Base-by-base conservation (phyloP, 2,797 vertebrate genomes). In the Orientallactaga sibirica region DNA sequence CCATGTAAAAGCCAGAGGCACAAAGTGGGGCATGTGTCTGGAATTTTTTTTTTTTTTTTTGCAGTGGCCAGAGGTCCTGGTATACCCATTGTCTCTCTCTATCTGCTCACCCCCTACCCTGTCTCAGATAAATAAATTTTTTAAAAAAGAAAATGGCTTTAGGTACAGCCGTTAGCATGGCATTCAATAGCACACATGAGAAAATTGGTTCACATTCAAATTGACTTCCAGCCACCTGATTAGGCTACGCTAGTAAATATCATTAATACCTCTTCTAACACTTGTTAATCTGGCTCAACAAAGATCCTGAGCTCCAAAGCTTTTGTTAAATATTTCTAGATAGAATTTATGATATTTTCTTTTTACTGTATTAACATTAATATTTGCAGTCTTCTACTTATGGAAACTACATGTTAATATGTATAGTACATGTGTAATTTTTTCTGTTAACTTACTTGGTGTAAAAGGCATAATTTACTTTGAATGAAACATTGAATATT, bases 391-490 rank as follows among this genome's bases (percentile, higher is more conserved):
- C 48, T 43, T 83, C 73, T 43, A 64, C 27, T 61, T 25, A 1
- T 43, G 11, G 48, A 88, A 81, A n/a, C 52, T 89, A 11, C 71
- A 33, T 33, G 87, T 86, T 81, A 84, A 22, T 18, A 64, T 71
- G 85, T 74, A 52, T 8, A 52, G 19, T 48, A 68, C 12, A 52
- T 18, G 2, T 64, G 9, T 70, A 76, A 66, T 86, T 95, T 64
- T 85, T 93, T 73, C 88, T 84, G 43, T 71, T 92, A 68, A 91
- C 2, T n/a, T 52, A 61, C 73, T 41, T 88, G 71, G 8, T 90
- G 29, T 64, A 88, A 88, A 88, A 81, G 58, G 24, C 19, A n/a
- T 68, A 87, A 88, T 61, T 80, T 74, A 24, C 48, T 86, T 81
- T 87, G 75, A 90, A 58, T 75, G 22, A 82, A 83, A 88, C 90